Evolutionary conservation across 2,113 vertebrate species (phyloP), one percentile per base, ranked within the genome.

Genomic region (Scatophagus argus): DNA sequence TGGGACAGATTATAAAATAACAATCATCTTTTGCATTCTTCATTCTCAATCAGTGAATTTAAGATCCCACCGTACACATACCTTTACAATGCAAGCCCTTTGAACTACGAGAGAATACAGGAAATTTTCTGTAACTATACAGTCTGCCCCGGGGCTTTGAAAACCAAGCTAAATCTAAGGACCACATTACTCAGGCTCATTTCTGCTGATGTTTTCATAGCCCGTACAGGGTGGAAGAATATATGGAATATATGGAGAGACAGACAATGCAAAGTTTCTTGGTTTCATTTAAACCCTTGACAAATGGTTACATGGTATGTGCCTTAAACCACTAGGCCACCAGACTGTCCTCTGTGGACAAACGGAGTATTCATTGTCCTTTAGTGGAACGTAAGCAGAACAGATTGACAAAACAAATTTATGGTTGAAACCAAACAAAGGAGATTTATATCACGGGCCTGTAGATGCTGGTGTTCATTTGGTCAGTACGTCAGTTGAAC

Each of bases 361-460:
- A 44, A 61, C n/a, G 29, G 36, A 59, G 44, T 60, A 72, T 67
- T 67, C 61, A n/a, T n/a, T 76, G 52, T 72, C 61, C 38, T 61
- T 67, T 19, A 74, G 41, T 21, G 67, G 68, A 72, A 72, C 66
- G 58, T 43, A 66, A 59, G 52, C 41, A 23, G 27, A 31, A 38
- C 5, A 29, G 3, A 59, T 11, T 60, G 46, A 44, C 21, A 73
- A 34, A 19, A 19, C 14, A 34, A n/a, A 55, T 4, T 39, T 19
- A 36, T 25, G 44, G 23, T 49, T 44, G 62, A 51, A 71, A 36
- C 21, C 9, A 27, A n/a, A 51, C n/a, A 49, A 27, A 47, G 8
- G 21, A 38, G 1, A 34, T 38, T 61, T 49, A 17, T 3, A 41
- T 31, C 1, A 17, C 52, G 32, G 29, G 12, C 8, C 21, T 46